Base-by-base conservation (phyloP, 2,113 vertebrate species). In the Brachyhypopomus occidentalis region DNA sequence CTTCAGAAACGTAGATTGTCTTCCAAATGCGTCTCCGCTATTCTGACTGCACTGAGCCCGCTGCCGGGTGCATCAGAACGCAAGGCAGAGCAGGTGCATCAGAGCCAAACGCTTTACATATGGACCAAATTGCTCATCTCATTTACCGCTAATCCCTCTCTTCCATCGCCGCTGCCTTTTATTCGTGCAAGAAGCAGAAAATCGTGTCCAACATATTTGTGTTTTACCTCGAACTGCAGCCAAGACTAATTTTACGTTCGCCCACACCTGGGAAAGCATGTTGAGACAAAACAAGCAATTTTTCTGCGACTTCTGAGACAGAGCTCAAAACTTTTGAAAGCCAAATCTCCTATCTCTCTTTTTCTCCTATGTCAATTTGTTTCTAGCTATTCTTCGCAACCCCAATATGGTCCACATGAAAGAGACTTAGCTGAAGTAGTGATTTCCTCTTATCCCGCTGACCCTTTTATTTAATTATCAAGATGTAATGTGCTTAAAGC, bases 61-160 rank as follows among this genome's bases (percentile, higher is more conserved):
- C 79, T 76, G 27, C 73, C 58, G 25, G 72, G 62, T 23, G 66
- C 67, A 66, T 81, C 72, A 73, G 58, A 76, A 79, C 76, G 38
- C 48, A 45, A 66, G 14, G 45, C 73, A 73, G 55, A 73, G 64
- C 84, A 85, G 85, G 87, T 89, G 84, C 41, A 30, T 67, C 69
- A 70, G 59, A 27, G 64, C 56, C 41, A 75, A 77, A 83, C 83
- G 79, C 83, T 86, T 87, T 82, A 82, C 84, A 88, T 55, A 80
- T 84, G 82, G 86, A 84, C 85, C 56, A 69, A 88, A 88, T 88
- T 81, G 86, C 86, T 85, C 87, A 86, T 84, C 78, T 83, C 67
- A 76, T 34, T 64, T 78, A 80, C 83, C 80, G 78, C 80, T 83
- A 72, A 84, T 83, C 83, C 84, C 88, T 72, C 73, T 78, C 59